These are phyloP conservation scores for Typhlichthys eigenmanni DNA, from an alignment of 2,797 vertebrate genomes.

Conservation along the genomic window DNA sequence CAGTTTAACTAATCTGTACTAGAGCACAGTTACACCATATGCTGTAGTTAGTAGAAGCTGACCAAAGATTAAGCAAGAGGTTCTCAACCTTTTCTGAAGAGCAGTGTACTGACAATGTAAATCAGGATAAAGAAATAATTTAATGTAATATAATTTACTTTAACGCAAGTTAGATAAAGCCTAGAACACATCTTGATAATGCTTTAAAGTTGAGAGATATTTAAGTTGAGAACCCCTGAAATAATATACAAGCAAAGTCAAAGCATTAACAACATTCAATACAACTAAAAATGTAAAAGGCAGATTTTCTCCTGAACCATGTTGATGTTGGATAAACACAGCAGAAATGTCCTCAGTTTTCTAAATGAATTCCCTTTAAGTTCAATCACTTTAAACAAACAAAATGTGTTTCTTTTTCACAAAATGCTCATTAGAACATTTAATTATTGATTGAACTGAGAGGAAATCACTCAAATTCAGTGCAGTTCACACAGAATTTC, in stretches of 20 bases:
- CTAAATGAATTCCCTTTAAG: constrained; percentile 23
- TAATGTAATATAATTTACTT: no score
- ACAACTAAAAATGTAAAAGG: constrained; percentile 38
- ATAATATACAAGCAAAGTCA: constrained; percentile 6
- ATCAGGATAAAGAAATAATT: background rate
- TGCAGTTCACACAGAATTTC: background rate
- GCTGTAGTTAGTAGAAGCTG: constrained; percentile 1
- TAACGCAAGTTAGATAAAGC: background rate
- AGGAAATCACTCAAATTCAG: constrained; percentile 12
- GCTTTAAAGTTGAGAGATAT: no score
- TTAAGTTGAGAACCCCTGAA: constrained; percentile 12
- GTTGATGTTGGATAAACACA: constrained; percentile 50
- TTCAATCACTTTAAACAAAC: constrained; percentile 16
- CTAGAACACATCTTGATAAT: background rate
- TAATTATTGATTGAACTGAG: constrained; percentile 19
- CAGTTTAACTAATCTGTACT: constrained; percentile 26
- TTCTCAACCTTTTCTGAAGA: constrained; percentile 1
- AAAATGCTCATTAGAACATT: background rate
- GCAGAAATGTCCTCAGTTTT: constrained; percentile 13
- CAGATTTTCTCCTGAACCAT: constrained; percentile 56
- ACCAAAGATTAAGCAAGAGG: constrained; percentile 6
- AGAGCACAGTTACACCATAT: constrained; percentile 1
- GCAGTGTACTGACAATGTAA: background rate
- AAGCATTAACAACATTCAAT: constrained; percentile 11
- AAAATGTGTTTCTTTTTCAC: constrained; percentile 14